Percentiles rank a stretch among this genome's conserved stretches.
These are phyloP conservation scores for Polypterus senegalus DNA, from an alignment of 2,113 vertebrate genomes.

Conservation along the genomic window DNA sequence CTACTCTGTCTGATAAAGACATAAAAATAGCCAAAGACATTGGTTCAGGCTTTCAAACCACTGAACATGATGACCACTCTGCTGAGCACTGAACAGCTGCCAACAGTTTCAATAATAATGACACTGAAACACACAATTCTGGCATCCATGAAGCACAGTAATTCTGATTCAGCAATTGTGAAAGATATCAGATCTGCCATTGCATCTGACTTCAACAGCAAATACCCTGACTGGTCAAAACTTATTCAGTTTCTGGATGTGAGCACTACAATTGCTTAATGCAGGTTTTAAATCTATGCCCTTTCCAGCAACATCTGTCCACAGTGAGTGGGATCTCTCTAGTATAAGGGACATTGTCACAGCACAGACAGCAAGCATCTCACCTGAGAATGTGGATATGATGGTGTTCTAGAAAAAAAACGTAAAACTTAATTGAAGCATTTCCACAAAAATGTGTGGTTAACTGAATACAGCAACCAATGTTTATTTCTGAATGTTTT, in stretches of 20 bases:
- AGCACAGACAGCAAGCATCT: conserved; percentile 17
- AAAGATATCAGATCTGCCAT: conserved; percentile 3
- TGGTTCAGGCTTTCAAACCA: conserved; percentile 4
- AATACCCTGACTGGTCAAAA: conserved; percentile 8
- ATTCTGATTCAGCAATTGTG: neutral
- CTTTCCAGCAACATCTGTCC: conserved; percentile 16
- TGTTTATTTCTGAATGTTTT: no score
- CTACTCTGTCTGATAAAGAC: neutral
- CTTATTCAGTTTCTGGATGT: conserved; percentile 10
- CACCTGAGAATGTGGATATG: conserved; percentile 17
- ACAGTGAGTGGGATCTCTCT: conserved; percentile 11
- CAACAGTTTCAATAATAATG: conserved; percentile 16
- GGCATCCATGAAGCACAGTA: conserved; percentile 15
- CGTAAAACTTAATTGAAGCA: conserved; percentile 11
- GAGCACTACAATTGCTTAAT: conserved; percentile 9
- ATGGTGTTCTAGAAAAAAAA: conserved; percentile 15
- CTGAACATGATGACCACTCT: conserved; percentile 4
- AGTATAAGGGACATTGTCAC: neutral
- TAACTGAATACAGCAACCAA: no score
- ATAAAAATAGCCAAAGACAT: conserved; percentile 5
- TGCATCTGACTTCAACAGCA: conserved; percentile 6
- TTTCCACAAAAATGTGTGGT: neutral
- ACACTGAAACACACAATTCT: conserved; percentile 17
- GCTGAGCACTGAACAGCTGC: conserved; percentile 15
- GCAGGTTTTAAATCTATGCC: conserved; percentile 13